Evolutionary conservation across 2,888 invertebrate species (phyloP), one percentile per base, ranked within the genome.

Genomic region (Noctua janthe): DNA sequence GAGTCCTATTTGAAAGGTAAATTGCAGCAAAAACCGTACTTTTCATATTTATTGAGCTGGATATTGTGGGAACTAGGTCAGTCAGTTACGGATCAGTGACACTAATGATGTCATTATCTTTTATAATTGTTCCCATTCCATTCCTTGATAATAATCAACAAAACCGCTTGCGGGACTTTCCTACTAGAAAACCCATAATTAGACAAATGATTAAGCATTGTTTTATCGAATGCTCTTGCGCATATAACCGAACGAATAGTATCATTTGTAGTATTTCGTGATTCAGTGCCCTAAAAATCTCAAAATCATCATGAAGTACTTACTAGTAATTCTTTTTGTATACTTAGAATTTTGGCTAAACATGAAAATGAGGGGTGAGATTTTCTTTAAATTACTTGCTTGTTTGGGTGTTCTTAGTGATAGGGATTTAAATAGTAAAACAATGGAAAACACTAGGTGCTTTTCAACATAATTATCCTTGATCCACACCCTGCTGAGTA

Each of bases 321-420:
- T 93, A 5, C 80, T 94, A 17, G 59, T 92, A 15, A 69, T 93
- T 91, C 89, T 87, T 85, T 92, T 59, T 87, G 84, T 20, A 82
- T 92, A n/a, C 90, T 80, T 82, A 84, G 89, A 2, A 94, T 90
- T 49, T 83, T 89, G 23, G 95, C 93, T 3, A 95, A 95, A 88
- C 93, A 95, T 85, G 95, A 96, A 84, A 82, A 94, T 76, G 94
- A 94, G 74, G 95, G 95, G 96, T 96, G 89, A 93, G 94, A 20
- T 54, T 35, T 35, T 29, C 6, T 51, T 62, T 51, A 0, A 23
- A 20, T 51, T 2, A 13, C 59, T 59, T 64, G 0, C 20, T 0
- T 64, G 2, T 15, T 62, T 29, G 51, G 17, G 17, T 51, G 51
- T 51, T 17, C 51, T 51, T 17, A 15, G 17, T 51, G 1, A 17